Evolutionary conservation across 2,113 vertebrate species (phyloP).

Genomic region (Chauna torquata): DNA sequence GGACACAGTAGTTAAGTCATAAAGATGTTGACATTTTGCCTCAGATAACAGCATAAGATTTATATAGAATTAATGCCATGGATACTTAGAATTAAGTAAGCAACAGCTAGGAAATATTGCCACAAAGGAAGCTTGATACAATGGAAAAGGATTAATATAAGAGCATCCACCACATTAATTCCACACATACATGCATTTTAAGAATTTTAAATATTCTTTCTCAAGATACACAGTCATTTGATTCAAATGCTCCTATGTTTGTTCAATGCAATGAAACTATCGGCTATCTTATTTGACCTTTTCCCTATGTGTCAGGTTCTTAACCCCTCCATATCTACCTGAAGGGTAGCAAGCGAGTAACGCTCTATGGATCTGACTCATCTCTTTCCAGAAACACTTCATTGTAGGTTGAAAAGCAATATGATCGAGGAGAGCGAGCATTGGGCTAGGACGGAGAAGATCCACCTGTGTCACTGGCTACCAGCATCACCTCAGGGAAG

Average conservation of each 20-base stretch:
- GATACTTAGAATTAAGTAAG: slow-evolving; percentile 31
- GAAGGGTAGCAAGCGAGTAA: not conserved
- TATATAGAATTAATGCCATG: not conserved
- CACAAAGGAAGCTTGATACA: not conserved
- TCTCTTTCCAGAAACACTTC: not conserved
- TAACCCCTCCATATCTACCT: not conserved
- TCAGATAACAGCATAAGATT: slow-evolving; percentile 8
- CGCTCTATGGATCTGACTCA: not conserved
- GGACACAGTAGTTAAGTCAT: slow-evolving; percentile 11
- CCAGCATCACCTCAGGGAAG: not conserved
- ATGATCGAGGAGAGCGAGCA: not conserved
- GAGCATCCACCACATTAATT: not conserved
- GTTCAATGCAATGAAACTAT: not conserved
- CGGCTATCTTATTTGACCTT: not conserved
- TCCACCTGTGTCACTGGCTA: not conserved
- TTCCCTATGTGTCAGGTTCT: not conserved
- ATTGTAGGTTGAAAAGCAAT: not conserved
- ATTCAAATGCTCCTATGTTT: not conserved
- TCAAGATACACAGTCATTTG: not conserved
- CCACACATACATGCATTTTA: not conserved
- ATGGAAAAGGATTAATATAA: not conserved
- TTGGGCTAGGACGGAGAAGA: not conserved
- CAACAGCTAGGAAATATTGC: not conserved
- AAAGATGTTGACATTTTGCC: slow-evolving; percentile 30
- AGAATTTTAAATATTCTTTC: not conserved